Base-by-base conservation (phyloP, 2,113 vertebrate species). In the Oreochromis niloticus region DNA sequence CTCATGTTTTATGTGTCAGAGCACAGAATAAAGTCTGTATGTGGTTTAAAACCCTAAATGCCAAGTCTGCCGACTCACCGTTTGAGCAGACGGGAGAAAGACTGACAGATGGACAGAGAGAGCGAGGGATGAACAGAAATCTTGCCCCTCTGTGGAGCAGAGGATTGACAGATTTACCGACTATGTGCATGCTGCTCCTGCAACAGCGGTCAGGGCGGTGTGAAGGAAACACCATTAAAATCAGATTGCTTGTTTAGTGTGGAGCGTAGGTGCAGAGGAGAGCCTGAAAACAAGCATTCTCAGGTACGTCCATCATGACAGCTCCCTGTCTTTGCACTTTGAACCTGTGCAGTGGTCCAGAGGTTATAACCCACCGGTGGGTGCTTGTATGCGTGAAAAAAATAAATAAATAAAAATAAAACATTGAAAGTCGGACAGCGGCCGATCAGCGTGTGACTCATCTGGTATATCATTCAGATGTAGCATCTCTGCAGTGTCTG, bases 401-500 rank as follows among this genome's bases (percentile, higher is more conserved):
- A 46, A 73, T 9, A 27, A 75, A 30, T 39, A 4, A 66, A 66
- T 39, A 66, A 75, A 75, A 48, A 75, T 19, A 81, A 81, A 82
- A 52, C 88, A 92, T 61, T n/a, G 27, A 63, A 57, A 83, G 85
- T 71, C 24, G 48, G 91, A 92, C 89, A 80, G 79, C 16, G 78
- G 92, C 80, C 5, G 55, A 86, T 39, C 19, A 24, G 79, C 22
- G 85, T 84, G 90, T 95, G 95, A 96, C 89, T 96, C 95, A 96
- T 92, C 85, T 87, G 6, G 85, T 88, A 63, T 89, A 91, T 92
- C 93, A 91, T 94, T 95, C 90, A 92, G 92, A 91, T 94, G 88
- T 89, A 85, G 91, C 89, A 52, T 92, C 92, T 94, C 95, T 95
- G 95, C 94, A 96, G 94, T 94, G 94, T 95, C 92, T 96, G 95